phyloP scores from a whole-genome alignment of 2,888 invertebrate species.

The Celastrina argiolus region DNA sequence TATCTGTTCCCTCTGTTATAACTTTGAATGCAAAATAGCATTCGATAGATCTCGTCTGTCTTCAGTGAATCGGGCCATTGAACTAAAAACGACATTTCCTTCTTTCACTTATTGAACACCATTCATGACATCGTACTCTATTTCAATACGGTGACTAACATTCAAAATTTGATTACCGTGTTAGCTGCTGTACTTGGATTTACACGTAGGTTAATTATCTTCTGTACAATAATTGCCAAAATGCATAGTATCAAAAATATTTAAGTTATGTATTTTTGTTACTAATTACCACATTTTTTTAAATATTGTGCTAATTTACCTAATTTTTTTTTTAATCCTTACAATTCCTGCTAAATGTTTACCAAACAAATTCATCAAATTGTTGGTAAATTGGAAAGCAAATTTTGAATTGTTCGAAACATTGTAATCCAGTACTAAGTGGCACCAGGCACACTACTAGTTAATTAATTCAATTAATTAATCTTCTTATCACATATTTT shows the following conservation, averaged over 20 bases:
- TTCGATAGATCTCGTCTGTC: slow-evolving; percentile 35
- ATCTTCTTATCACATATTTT: not conserved
- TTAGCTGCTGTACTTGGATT: not conserved
- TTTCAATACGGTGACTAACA: not conserved
- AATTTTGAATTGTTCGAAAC: not conserved
- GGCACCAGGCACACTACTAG: no score
- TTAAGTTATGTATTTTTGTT: not conserved
- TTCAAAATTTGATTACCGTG: not conserved
- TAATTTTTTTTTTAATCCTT: not conserved
- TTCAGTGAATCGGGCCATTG: slow-evolving; percentile 59
- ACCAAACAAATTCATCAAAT: no score
- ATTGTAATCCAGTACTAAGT: not conserved
- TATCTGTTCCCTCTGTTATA: not conserved
- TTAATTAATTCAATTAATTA: not conserved
- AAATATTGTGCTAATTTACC: not conserved
- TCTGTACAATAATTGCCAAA: no score
- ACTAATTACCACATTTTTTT: not conserved
- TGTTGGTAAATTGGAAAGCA: no score
- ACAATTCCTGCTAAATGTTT: not conserved
- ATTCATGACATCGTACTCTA: slow-evolving; percentile 27
- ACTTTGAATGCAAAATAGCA: slow-evolving; percentile 22
- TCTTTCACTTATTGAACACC: slow-evolving; percentile 53
- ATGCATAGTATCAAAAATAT: no score
- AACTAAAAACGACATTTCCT: slow-evolving; percentile 56
- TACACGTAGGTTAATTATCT: not conserved